Base-by-base conservation (phyloP, 2,113 vertebrate species). In the Syngnathus scovelli region DNA sequence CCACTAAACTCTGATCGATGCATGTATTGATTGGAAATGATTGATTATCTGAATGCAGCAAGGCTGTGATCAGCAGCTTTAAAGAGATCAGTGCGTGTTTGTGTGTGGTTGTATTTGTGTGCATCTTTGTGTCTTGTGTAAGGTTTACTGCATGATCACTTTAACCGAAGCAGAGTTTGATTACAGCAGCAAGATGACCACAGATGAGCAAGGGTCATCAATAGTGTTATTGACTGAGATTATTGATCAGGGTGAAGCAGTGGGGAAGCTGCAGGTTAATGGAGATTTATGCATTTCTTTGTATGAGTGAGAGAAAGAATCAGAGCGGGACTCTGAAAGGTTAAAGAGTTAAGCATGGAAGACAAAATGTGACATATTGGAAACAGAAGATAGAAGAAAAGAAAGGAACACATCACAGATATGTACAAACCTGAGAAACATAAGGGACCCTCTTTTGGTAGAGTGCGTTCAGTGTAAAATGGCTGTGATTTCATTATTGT, bases 21-120 rank as follows among this genome's bases (percentile, higher is more conserved):
- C 23, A 6, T 36, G 41, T 0, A 79, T 79, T 41, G 74, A 81
- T 61, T 37, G 44, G 13, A 19, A 33, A 64, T 10, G 65, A 78
- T 72, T 73, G 77, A 83, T 61, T 9, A 62, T 41, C 39, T 64
- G 44, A 66, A 56, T 16, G 61, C 52, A 61, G 65, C 70, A 58
- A 55, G 23, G 23, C 68, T 78, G 55, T 72, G 75, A 83, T 85
- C 81, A 81, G 70, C 84, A 82, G 64, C 54, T 83, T 75, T 60
- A 67, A 16, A 36, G 54, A 54, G 15, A 23, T 66, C 38, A 27
- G 41, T 46, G 52, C 63, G 19, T 62, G 36, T 33, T 33, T 64
- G 62, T 61, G 37, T 27, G 51, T 68, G 41, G 52, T 41, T 72
- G 63, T 58, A 39, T 52, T 7, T 58, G 21, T 16, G 38, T 39